phyloP scores from a whole-genome alignment of 2,888 invertebrate genomes.

The Neoaliturus tenellus region DNA sequence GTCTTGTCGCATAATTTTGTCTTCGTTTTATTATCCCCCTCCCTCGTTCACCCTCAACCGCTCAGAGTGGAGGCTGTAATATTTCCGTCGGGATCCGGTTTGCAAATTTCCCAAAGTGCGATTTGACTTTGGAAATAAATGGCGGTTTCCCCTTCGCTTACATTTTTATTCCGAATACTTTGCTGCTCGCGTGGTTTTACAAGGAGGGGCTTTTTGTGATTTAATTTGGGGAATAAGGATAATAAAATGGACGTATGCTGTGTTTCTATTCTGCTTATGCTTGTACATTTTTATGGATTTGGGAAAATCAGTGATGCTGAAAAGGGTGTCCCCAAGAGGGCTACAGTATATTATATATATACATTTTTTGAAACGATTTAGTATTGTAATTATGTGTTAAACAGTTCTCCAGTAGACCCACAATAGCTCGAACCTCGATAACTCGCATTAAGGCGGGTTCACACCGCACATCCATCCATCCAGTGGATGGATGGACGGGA shows the following conservation, averaged over 20 bases:
- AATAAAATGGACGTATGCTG: background rate
- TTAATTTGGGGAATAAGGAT: background rate
- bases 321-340: too few species aligned
- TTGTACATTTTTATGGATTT: too few species aligned
- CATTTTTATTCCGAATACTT: constrained; percentile 11
- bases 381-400: too few species aligned
- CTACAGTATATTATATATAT: too few species aligned
- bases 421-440: too few species aligned
- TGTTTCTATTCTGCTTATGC: too few species aligned
- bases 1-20: constrained; percentile 50
- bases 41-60: background rate
- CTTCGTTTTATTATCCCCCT: constrained; percentile 21
- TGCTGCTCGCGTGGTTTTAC: background rate
- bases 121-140: constrained; percentile 23
- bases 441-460: too few species aligned
- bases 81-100: constrained; percentile 42
- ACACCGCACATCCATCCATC: too few species aligned
- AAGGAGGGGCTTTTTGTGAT: background rate
- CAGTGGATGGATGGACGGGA: too few species aligned
- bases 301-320: too few species aligned
- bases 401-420: too few species aligned
- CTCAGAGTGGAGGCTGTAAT: constrained; percentile 37
- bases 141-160: constrained; percentile 12
- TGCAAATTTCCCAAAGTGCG: constrained; percentile 38
- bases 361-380: too few species aligned